Percentiles rank a stretch among this genome's conserved stretches.
phyloP scores from a whole-genome alignment of 1,140 invertebrate genomes.

The Phymastichus coffea region DNA sequence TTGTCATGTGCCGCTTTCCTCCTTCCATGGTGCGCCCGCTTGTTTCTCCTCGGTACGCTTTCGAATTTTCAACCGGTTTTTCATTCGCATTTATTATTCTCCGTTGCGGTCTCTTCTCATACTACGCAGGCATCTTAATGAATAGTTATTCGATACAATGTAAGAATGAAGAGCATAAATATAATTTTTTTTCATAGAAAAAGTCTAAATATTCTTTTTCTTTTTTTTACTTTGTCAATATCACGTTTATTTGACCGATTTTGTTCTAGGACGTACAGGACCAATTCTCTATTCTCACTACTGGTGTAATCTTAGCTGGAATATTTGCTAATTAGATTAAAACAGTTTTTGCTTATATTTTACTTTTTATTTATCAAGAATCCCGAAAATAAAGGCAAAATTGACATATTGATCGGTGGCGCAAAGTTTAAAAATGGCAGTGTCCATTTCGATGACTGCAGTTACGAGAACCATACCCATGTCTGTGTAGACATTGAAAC shows the following conservation, averaged over 20 bases:
- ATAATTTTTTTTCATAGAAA: too few relatives aligned
- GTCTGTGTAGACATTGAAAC: constrained; percentile 78
- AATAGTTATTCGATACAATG: too few relatives aligned
- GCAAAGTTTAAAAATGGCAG: constrained; percentile 81
- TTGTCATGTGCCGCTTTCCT: too few relatives aligned
- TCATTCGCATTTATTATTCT: too few relatives aligned
- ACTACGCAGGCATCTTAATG: too few relatives aligned
- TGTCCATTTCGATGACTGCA: constrained; percentile 75
- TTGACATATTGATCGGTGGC: constrained; percentile 85
- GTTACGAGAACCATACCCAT: constrained; percentile 80
- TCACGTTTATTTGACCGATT: constrained; percentile 81
- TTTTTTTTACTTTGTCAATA: constrained; percentile 71
- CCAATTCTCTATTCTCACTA: constrained; percentile 74
- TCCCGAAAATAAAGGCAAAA: constrained; percentile 79
- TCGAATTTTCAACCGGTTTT: too few relatives aligned
- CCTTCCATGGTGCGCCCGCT: too few relatives aligned
- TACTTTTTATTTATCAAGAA: constrained; percentile 61
- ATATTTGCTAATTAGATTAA: constrained; percentile 12
- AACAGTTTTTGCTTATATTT: constrained; percentile 10
- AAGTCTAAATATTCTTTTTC: too few relatives aligned
- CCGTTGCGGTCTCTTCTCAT: too few relatives aligned
- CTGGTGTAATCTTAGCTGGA: constrained; percentile 65
- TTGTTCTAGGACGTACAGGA: constrained; percentile 81
- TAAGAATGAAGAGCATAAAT: too few relatives aligned
- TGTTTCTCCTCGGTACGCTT: too few relatives aligned